These are phyloP conservation scores for Drosophila nannoptera DNA, from an alignment of 1,140 invertebrate genomes.

Conservation along the genomic window DNA sequence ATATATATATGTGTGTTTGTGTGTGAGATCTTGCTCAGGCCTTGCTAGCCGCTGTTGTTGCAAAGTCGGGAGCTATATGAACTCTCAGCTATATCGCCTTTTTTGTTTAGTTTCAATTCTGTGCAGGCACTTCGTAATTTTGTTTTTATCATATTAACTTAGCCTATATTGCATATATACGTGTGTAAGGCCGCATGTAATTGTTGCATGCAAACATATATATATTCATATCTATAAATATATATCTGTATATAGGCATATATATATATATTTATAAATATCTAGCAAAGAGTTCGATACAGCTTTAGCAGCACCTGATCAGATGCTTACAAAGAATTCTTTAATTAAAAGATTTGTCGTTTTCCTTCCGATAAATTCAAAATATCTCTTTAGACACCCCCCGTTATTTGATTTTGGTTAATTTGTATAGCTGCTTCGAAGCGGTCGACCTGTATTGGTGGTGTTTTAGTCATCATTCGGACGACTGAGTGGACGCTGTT, in stretches of 20 bases:
- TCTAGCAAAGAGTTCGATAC: slow-evolving; percentile 26
- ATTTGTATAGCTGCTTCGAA: slow-evolving; percentile 69
- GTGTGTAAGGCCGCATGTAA: slow-evolving; percentile 20
- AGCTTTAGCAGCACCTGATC: slow-evolving; percentile 26
- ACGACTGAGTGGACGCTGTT: slow-evolving; percentile 27
- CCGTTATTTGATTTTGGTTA: slow-evolving; percentile 72
- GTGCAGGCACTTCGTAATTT: slow-evolving; percentile 87
- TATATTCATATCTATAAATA: slow-evolving; percentile 11
- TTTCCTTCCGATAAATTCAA: slow-evolving; percentile 33
- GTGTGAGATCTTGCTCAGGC: slow-evolving; percentile 61
- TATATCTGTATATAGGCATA: slow-evolving; percentile 20
- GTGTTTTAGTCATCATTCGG: slow-evolving; percentile 67
- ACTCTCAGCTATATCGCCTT: slow-evolving; percentile 45
- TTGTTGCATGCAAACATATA: slow-evolving; percentile 12
- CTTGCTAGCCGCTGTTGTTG: slow-evolving; percentile 5
- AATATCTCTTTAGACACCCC: slow-evolving; percentile 21
- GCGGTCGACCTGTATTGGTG: slow-evolving; percentile 63
- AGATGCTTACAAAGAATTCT: slow-evolving; percentile 20
- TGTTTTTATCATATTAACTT: slow-evolving; percentile 88
- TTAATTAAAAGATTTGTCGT: slow-evolving; percentile 40
- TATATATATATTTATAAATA: slow-evolving; percentile 22
- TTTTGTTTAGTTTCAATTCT: slow-evolving; percentile 15
- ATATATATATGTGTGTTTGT: slow-evolving; percentile 26
- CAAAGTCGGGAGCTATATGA: background rate
- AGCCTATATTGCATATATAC: slow-evolving; percentile 36